A percentile compares a stretch with the other conserved stretches of the same genome.
Conservation (phyloP, 2,888 invertebrate genomes). For the Lepidochrysops patricia region DNA sequence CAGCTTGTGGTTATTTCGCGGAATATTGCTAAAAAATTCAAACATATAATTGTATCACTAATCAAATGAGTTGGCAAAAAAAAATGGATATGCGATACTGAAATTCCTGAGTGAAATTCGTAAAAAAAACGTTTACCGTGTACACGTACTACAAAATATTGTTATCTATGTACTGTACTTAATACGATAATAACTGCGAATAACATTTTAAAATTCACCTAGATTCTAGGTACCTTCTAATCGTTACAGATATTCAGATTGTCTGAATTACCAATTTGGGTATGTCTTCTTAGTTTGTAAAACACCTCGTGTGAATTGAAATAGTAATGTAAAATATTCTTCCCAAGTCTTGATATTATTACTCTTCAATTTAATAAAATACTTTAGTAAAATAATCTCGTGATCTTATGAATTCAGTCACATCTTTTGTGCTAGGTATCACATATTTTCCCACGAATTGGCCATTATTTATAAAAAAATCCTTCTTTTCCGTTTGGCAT, state of each 20-base stretch:
- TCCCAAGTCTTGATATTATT: background rate
- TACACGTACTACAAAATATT: background rate
- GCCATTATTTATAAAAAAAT: background rate
- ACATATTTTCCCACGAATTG: background rate
- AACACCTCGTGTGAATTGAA: background rate
- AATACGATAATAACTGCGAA: too few species aligned
- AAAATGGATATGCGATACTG: too few species aligned
- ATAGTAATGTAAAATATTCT: background rate
- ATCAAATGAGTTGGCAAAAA: too few species aligned
- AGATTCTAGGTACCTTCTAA: background rate
- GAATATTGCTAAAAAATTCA: too few species aligned
- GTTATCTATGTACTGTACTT: too few species aligned
- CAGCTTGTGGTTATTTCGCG: too few species aligned
- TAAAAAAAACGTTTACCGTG: background rate
- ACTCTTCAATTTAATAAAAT: background rate
- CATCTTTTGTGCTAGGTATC: background rate
- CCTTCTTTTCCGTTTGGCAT: slow-evolving; percentile 2
- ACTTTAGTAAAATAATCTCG: background rate
- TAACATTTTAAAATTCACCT: background rate
- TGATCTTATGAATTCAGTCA: background rate
- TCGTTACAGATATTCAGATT: background rate
- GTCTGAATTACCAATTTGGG: background rate
- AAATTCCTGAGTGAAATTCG: too few species aligned
- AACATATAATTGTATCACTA: too few species aligned
- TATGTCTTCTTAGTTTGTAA: background rate